These are phyloP conservation scores for Parapristionchus giblindavisi DNA, from an alignment of 2,888 invertebrate genomes.

Conservation along the genomic window DNA sequence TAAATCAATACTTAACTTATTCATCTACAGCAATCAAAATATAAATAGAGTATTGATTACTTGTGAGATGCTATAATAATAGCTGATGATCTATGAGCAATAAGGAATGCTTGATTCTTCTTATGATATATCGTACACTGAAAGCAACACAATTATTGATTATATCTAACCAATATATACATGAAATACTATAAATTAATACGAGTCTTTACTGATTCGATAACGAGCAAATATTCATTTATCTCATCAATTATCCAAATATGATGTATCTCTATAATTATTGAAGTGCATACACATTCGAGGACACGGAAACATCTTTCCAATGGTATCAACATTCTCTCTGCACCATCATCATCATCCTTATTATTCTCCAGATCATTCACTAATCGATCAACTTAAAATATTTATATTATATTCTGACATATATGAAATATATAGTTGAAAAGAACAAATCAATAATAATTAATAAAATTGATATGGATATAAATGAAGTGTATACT, in stretches of 20 bases:
- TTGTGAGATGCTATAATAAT: slow-evolving; percentile 55
- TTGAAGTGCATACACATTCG: slow-evolving; percentile 50
- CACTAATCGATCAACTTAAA: slow-evolving; percentile 49
- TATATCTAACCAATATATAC: not conserved
- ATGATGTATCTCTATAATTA: not conserved
- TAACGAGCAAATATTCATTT: too few relatives aligned
- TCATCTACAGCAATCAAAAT: not conserved
- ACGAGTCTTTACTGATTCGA: not conserved
- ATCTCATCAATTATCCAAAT: slow-evolving; percentile 1
- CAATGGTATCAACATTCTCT: slow-evolving; percentile 45
- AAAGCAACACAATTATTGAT: slow-evolving; percentile 19
- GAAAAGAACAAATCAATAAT: too few relatives aligned
- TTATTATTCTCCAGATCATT: not conserved
- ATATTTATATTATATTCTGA: too few relatives aligned
- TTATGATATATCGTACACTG: slow-evolving; percentile 58
- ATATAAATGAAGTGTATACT: not conserved
- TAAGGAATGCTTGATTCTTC: slow-evolving; percentile 62
- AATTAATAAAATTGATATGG: not conserved
- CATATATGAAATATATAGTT: too few relatives aligned
- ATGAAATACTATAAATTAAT: too few relatives aligned
- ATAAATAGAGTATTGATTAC: slow-evolving; percentile 40
- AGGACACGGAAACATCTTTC: slow-evolving; percentile 62
- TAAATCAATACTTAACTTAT: not conserved
- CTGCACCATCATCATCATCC: not conserved
- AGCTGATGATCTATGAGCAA: slow-evolving; percentile 56